Evolutionary conservation across 2,113 vertebrate species (phyloP), one percentile per base, ranked within the genome.

Genomic region (Leptodactylus fuscus): DNA sequence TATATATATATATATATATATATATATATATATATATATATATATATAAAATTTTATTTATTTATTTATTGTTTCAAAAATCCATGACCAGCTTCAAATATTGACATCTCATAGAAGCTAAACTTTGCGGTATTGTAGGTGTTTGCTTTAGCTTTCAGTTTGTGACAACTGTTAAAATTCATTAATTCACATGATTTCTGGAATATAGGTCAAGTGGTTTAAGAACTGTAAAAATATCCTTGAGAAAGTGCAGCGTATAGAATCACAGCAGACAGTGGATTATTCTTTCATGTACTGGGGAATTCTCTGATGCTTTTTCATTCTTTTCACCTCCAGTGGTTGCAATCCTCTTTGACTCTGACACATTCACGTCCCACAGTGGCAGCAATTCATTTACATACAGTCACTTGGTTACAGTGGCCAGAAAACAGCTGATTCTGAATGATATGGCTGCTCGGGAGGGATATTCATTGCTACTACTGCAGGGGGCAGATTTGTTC

Each of bases 401-500:
- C 65, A 51, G 27, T 51, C 13, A 10, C 49, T 81, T 53, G 1
- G 1, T 58, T 53, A 18, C 49, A 22, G 48, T 38, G 8, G n/a
- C 1, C n/a, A 71, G 48, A 7, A 22, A 15, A 48, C 3, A 20
- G 73, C 11, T 67, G 27, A 22, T 27, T 67, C 3, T 65, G 41
- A 29, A 48, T 24, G 13, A 55, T 36, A 10, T 9, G 12, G 29
- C 49, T 24, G 9, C 32, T 38, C 10, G 16, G 16, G 22, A 75
- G 48, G 62, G 13, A 29, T 36, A 10, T 80, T 55, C 83, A 32
- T 22, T 22, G 75, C n/a, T 58, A 15, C 34, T 85, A 46, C 83
- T 58, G 83, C 76, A 85, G 83, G 76, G 76, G 83, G 83, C 83
- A 85, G 76, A 27, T 85, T 71, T 3, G 16, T 46, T 58, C 62